These are phyloP conservation scores for Brenthis daphne DNA, from an alignment of 2,888 invertebrate species.

Conservation along the genomic window DNA sequence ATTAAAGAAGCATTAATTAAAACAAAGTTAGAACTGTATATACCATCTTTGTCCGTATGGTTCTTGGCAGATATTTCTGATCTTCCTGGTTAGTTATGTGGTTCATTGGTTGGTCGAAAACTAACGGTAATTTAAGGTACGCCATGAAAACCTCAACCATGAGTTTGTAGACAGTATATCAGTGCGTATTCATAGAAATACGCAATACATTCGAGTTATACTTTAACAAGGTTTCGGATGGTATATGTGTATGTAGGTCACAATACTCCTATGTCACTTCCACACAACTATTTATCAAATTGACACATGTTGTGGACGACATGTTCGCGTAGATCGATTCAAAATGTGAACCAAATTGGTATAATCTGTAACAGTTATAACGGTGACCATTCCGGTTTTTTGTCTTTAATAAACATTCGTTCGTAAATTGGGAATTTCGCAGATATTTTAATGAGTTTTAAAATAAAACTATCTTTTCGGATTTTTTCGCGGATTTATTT, in stretches of 20 bases:
- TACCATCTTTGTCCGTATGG: no score
- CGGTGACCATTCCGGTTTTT: conserved; percentile 16
- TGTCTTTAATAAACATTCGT: conserved; percentile 3
- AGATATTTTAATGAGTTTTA: not conserved
- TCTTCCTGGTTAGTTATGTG: no score
- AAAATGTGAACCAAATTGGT: conserved; percentile 24
- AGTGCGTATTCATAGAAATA: not conserved
- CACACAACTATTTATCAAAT: conserved; percentile 4
- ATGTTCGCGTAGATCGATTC: conserved; percentile 11
- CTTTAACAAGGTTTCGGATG: not conserved
- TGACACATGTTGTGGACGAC: not conserved
- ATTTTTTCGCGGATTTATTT: no score
- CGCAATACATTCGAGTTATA: not conserved
- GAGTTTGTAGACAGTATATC: no score
- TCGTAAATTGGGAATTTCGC: conserved; percentile 15
- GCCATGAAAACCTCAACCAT: no score
- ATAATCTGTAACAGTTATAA: conserved; percentile 31
- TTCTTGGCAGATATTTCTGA: no score
- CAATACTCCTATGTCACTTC: conserved; percentile 5
- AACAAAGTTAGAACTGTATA: no score
- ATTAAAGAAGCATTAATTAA: no score
- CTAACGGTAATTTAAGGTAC: no score
- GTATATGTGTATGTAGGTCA: conserved; percentile 3
- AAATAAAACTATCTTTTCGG: no score
- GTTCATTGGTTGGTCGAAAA: no score